Evolutionary conservation across 2,888 invertebrate species (phyloP), one percentile per base, ranked within the genome.

Genomic region (Rhabditoides inermis): DNA sequence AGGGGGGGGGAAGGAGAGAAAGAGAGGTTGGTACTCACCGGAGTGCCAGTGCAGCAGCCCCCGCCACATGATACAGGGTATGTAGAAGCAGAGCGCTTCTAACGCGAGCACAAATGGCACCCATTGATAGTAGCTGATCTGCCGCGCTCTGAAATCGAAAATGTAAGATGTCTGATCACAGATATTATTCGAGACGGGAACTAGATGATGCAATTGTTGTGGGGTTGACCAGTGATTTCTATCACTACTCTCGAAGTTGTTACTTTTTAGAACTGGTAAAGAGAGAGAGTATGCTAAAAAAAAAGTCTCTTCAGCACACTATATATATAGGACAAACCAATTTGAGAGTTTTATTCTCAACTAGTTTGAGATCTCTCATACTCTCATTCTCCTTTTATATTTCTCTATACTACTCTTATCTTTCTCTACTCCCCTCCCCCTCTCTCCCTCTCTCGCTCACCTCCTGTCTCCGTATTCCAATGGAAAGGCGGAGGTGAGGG

Each of bases 41-140:
- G 77, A 73, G 61, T 78, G 77, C 75, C 77, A 77, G 59, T 78
- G 77, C 30, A 81, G 69, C 37, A 80, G 73, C 7, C 76, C 76
- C 41, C 80, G 68, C 81, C 81, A 81, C 60, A 80, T 70, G 47
- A 80, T 79, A 66, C 80, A 80, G 2, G 81, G 81, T 42, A 81
- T 72, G 70, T 81, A 80, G 67, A 81, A 81, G 54, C 80, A 69
- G 45, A 81, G 68, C 6, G 80, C 80, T 64, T 81, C 80, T 46
- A 78, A 72, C 18, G 81, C 77, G 22, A 81, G 72, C 45, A 81
- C 79, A 73, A 81, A 79, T 18, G 81, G 76, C 37, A 76, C 76
- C 76, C 76, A 76, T 63, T 76, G 76, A 55, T 76, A 76, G 58
- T 76, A 76, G 56, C 55, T 79, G 56, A 75, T 69, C 55, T 75